Percentiles rank a stretch among this genome's conserved stretches.
phyloP scores from a whole-genome alignment of 1,140 invertebrate species.

The Trigoniulus corallinus region DNA sequence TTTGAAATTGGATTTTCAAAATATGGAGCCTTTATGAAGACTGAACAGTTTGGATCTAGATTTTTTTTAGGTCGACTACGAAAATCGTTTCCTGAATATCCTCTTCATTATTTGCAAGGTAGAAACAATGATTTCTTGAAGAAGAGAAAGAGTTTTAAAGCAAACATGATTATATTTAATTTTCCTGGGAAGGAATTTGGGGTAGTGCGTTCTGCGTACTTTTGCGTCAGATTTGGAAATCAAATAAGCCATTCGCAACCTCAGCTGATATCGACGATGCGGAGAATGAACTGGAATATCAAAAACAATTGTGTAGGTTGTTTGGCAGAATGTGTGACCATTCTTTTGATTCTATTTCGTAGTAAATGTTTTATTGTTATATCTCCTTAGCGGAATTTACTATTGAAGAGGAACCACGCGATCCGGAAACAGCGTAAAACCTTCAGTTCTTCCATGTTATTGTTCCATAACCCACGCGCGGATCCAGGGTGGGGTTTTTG shows the following conservation, averaged over 20 bases:
- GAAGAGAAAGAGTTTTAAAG: background rate
- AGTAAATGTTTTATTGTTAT: too few relatives aligned
- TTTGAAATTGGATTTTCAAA: constrained; percentile 34
- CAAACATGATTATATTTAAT: too few relatives aligned
- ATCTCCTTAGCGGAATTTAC: too few relatives aligned
- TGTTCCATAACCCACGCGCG: too few relatives aligned
- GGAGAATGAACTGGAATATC: constrained; percentile 17
- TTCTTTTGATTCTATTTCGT: background rate
- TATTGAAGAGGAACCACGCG: too few relatives aligned
- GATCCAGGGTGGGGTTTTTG: too few relatives aligned
- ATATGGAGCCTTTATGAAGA: constrained; percentile 33
- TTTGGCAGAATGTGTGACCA: constrained; percentile 16
- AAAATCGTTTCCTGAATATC: constrained; percentile 27
- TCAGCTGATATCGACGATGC: constrained; percentile 27
- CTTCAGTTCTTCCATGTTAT: too few relatives aligned
- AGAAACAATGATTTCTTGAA: constrained; percentile 16
- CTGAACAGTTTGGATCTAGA: constrained; percentile 30
- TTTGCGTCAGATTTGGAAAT: constrained; percentile 27
- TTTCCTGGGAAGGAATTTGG: constrained; percentile 30
- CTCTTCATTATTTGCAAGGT: constrained; percentile 25
- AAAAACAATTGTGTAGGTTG: constrained; percentile 9
- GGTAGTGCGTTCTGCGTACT: constrained; percentile 34
- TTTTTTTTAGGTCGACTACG: constrained; percentile 30
- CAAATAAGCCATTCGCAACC: constrained; percentile 19
- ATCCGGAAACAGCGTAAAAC: too few relatives aligned